Evolutionary conservation across 2,113 vertebrate species (phyloP), one percentile per base, ranked within the genome.

Genomic region (Pygoscelis adeliae): DNA sequence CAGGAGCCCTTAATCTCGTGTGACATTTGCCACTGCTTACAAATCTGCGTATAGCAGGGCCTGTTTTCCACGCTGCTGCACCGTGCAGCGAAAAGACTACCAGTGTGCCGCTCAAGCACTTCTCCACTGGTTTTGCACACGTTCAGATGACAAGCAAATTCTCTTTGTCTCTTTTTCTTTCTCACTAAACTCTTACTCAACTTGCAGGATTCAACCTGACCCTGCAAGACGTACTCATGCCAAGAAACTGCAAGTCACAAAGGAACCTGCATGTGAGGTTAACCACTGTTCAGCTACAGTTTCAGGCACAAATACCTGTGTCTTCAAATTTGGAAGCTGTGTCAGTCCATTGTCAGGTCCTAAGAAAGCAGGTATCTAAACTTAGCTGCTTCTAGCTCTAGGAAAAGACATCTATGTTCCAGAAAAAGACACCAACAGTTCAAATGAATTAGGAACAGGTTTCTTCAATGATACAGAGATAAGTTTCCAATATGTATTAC

Each of bases 51-150:
- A 32, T 14, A n/a, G 66, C 62, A 62, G 49, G 84, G 73, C 66
- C 77, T 95, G 77, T 95, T 94, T 94, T 91, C 62, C 92, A 93
- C 29, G 1, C 90, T 90, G 90, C 82, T 93, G 93, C 94, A 62
- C 85, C 1, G 7, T 4, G 46, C 46, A 58, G 70, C 3, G 1
- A 29, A 15, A 27, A 77, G 77, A 34, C 25, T 27, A 72, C 19
- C 52, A 44, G 53, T 2, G 34, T 4, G 5, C 44, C 0, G 3
- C 63, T 58, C 47, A 11, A 46, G 67, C 20, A 10, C 44, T 80
- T 61, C 90, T 61, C 62, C 34, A 6, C 74, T 50, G 62, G 22
- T 32, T 59, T 40, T 89, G 50, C 71, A 38, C 71, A 53, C 66
- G 44, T 65, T 62, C 38, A 32, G 61, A 63, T 25, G 38, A 30